These are phyloP conservation scores for Gonioctena quinquepunctata DNA, from an alignment of 1,140 invertebrate genomes.

Conservation along the genomic window DNA sequence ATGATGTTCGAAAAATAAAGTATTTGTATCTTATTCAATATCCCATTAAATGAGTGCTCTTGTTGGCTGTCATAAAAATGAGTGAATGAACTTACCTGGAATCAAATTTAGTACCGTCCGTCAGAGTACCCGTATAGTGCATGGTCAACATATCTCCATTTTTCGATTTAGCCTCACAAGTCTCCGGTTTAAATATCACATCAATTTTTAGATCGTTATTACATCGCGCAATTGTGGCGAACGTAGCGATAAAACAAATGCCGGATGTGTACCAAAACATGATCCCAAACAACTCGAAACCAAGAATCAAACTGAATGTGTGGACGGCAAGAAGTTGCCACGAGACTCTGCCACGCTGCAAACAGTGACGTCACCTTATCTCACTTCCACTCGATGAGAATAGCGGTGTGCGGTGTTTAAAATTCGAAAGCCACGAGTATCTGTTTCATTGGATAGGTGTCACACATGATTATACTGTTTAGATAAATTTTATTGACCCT, in stretches of 20 bases:
- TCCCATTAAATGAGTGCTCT: too few species aligned
- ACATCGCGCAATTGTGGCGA: constrained; percentile 23
- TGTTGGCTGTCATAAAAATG: not conserved
- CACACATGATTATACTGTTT: too few species aligned
- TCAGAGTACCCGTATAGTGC: constrained; percentile 89
- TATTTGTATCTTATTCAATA: too few species aligned
- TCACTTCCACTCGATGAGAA: constrained; percentile 24
- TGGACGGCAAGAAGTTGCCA: constrained; percentile 9
- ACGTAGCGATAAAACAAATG: constrained; percentile 37
- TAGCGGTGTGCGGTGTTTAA: not conserved
- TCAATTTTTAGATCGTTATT: constrained; percentile 78
- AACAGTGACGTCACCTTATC: constrained; percentile 22
- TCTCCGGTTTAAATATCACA: constrained; percentile 74
- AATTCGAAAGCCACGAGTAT: constrained; percentile 47
- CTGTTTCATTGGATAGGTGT: constrained; percentile 33
- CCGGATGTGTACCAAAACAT: not conserved
- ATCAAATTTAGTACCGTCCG: constrained; percentile 90
- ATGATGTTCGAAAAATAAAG: too few species aligned
- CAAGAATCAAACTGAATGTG: constrained; percentile 12
- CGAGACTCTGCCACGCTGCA: constrained; percentile 33
- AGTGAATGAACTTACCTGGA: constrained; percentile 72
- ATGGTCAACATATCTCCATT: constrained; percentile 87
- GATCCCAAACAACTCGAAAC: not conserved
- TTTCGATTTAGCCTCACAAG: constrained; percentile 81
- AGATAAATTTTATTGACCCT: constrained; percentile 3